Conservation (phyloP, 2,888 invertebrate species). For the Scaptomyza caliginosa region DNA sequence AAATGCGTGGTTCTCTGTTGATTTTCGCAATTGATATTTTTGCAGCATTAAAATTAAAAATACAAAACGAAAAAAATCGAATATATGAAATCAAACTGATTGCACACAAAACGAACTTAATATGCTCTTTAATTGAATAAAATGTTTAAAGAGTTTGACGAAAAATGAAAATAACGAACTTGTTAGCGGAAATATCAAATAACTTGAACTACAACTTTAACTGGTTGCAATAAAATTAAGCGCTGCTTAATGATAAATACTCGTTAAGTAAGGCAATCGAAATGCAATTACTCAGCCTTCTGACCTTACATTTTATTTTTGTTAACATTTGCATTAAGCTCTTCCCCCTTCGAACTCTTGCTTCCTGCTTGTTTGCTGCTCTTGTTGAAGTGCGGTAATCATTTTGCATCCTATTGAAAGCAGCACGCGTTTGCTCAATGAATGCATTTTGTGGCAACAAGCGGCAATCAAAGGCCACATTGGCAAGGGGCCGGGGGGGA, state of each 20-base stretch:
- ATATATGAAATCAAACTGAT: slow-evolving; percentile 6
- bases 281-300: not conserved
- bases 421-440: not conserved
- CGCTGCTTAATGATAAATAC: slow-evolving; percentile 9
- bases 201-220: not conserved
- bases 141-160: not conserved
- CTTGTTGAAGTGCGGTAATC: slow-evolving; percentile 21
- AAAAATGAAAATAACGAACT: not conserved
- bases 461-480: slow-evolving; percentile 40
- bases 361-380: not conserved
- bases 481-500: not conserved
- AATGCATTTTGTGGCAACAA: slow-evolving; percentile 22
- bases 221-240: not conserved
- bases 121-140: slow-evolving; percentile 27
- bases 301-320: not conserved
- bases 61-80: not conserved
- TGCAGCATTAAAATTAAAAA: slow-evolving; percentile 38
- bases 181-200: not conserved
- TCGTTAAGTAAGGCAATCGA: slow-evolving; percentile 19
- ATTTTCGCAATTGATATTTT: slow-evolving; percentile 63
- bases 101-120: slow-evolving; percentile 6
- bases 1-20: slow-evolving; percentile 43
- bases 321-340: slow-evolving; percentile 7
- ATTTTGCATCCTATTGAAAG: slow-evolving; percentile 38
- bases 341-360: not conserved